Percentiles rank a stretch among this genome's conserved stretches.
These are phyloP conservation scores for Rhadinocentrus ornatus DNA, from an alignment of 2,797 vertebrate genomes.

Conservation along the genomic window DNA sequence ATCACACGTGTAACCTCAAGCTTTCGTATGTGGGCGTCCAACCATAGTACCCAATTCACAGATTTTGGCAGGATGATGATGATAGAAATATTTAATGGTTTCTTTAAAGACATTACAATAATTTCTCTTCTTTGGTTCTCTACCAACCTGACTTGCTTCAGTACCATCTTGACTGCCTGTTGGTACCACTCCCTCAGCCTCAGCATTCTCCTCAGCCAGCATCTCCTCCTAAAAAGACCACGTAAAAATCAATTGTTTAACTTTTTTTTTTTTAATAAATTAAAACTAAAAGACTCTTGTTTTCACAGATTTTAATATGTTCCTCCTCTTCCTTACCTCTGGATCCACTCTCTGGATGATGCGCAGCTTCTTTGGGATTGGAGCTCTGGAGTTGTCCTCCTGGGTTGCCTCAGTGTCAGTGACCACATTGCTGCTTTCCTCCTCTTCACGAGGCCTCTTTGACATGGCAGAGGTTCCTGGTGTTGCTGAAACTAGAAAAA, in stretches of 20 bases:
- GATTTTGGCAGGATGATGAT: not conserved
- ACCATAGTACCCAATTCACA: too few relatives aligned
- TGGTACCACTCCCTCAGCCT: slow-evolving; percentile 89
- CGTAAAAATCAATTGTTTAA: not conserved
- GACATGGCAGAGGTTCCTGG: slow-evolving; percentile 88
- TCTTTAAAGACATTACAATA: not conserved
- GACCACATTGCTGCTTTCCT: slow-evolving; percentile 84
- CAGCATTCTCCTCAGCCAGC: slow-evolving; percentile 89
- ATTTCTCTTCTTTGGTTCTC: not conserved
- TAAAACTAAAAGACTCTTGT: not conserved
- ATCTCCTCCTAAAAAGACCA: slow-evolving; percentile 88
- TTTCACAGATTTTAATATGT: not conserved
- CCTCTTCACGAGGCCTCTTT: slow-evolving; percentile 95
- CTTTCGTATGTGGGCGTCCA: not conserved
- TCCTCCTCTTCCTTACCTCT: slow-evolving; percentile 81
- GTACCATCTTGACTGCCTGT: slow-evolving; percentile 89
- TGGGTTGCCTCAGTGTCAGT: slow-evolving; percentile 83
- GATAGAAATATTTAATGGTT: too few relatives aligned
- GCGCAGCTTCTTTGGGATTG: slow-evolving; percentile 92
- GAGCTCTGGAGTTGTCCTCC: slow-evolving; percentile 89
- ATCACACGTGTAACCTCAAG: not conserved
- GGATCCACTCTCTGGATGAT: slow-evolving; percentile 90
- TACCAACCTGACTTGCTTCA: slow-evolving; percentile 88
- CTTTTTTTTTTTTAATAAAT: not conserved
- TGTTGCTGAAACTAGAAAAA: slow-evolving; percentile 89